Evolutionary conservation across 1,140 invertebrate species (phyloP).

Genomic region (Uloborus diversus): DNA sequence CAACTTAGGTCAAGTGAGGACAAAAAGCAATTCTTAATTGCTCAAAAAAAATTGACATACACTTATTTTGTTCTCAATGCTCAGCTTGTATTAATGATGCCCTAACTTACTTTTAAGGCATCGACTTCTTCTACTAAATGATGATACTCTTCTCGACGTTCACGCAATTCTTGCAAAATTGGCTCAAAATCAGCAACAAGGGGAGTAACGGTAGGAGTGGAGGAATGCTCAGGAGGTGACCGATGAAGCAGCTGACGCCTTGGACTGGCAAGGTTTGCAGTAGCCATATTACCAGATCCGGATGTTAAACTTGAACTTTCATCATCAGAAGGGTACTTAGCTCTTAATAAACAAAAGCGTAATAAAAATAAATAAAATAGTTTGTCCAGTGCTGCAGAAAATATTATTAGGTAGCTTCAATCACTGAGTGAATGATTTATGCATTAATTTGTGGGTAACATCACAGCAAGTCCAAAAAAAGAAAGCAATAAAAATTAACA

Average conservation of each 20-base stretch:
- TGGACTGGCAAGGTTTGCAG: constrained; percentile 48
- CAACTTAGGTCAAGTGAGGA: too few relatives aligned
- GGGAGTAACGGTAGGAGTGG: constrained; percentile 45
- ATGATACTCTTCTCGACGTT: constrained; percentile 80
- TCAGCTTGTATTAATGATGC: too few relatives aligned
- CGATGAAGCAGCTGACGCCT: constrained; percentile 38
- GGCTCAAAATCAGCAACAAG: constrained; percentile 72
- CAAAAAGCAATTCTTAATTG: too few relatives aligned
- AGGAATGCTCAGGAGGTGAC: constrained; percentile 57
- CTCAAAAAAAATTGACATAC: too few relatives aligned
- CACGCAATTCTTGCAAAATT: constrained; percentile 78
- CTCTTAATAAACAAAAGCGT: constrained; percentile 59
- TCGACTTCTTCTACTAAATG: constrained; percentile 70
- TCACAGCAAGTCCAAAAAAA: too few relatives aligned
- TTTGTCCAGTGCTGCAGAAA: too few relatives aligned
- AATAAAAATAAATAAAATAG: background rate
- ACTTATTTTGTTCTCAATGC: too few relatives aligned
- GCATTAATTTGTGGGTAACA: too few relatives aligned
- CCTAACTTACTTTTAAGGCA: constrained; percentile 65
- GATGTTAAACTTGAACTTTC: constrained; percentile 67
- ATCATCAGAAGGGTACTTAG: constrained; percentile 66
- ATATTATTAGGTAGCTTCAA: too few relatives aligned
- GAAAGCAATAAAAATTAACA: too few relatives aligned
- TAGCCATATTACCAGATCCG: constrained; percentile 61
- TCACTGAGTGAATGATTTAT: too few relatives aligned